Conservation (phyloP, 2,888 invertebrate species). For the Eumacrocentrus americanus region DNA sequence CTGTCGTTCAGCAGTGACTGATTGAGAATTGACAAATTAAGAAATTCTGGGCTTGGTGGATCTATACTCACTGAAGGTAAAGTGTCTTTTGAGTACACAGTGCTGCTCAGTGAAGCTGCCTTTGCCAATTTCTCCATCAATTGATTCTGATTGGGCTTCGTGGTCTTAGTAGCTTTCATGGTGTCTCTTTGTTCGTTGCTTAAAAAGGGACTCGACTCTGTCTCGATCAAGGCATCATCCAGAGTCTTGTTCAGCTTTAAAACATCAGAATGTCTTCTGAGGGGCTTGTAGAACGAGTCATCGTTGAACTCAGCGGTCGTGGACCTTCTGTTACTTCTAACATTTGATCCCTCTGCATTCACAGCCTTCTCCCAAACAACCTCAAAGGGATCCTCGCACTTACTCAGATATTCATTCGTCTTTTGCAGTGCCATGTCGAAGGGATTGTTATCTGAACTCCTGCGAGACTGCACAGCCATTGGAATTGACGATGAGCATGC, state of each 20-base stretch:
- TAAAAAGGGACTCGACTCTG: neutral
- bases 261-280: conserved; percentile 35
- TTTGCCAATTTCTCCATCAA: neutral
- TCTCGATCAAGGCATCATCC: conserved; percentile 37
- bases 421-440: conserved; percentile 51
- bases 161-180: neutral
- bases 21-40: conserved; percentile 46
- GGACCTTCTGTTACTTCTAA: neutral
- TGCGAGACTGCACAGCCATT: conserved; percentile 33
- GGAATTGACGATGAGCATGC: conserved; percentile 6
- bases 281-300: conserved; percentile 35
- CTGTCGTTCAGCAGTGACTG: conserved; percentile 52
- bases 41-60: conserved; percentile 14
- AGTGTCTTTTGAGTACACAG: neutral
- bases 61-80: conserved; percentile 16
- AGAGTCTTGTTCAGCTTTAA: conserved; percentile 47
- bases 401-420: conserved; percentile 49
- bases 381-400: conserved; percentile 56
- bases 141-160: neutral
- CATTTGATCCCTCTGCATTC: neutral
- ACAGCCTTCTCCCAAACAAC: conserved; percentile 46
- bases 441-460: conserved; percentile 53
- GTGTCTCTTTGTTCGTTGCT: neutral
- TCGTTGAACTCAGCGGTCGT: conserved; percentile 35
- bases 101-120: neutral